These are phyloP conservation scores for Pangasius djambal DNA, from an alignment of 2,797 vertebrate genomes.

Conservation along the genomic window DNA sequence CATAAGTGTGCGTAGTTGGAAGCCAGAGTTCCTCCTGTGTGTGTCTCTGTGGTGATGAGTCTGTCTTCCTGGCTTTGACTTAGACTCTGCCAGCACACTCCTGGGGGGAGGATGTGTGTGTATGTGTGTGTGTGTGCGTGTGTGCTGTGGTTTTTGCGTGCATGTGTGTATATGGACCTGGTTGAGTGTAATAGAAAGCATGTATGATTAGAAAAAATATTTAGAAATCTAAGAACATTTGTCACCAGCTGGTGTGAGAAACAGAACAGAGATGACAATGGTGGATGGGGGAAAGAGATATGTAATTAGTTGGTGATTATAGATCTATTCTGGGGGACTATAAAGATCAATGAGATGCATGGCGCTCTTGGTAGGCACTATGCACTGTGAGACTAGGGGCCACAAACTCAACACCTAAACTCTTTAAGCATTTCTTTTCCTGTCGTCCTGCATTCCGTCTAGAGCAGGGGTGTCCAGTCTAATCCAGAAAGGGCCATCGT, in stretches of 20 bases:
- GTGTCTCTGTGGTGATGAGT: constrained; percentile 48
- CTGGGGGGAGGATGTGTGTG: constrained; percentile 37
- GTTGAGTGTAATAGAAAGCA: constrained; percentile 21
- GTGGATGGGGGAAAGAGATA: not conserved
- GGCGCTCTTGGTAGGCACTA: not conserved
- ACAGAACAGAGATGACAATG: not conserved
- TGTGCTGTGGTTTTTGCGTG: not conserved
- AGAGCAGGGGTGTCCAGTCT: not conserved
- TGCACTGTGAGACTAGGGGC: not conserved
- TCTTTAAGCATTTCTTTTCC: not conserved
- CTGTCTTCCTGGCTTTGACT: constrained; percentile 45
- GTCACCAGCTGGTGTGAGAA: constrained; percentile 9
- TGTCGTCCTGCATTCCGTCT: not conserved
- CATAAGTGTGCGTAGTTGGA: constrained; percentile 42
- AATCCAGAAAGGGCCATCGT: no score
- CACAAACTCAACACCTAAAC: not conserved
- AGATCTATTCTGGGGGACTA: constrained; percentile 18
- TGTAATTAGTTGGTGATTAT: constrained; percentile 52
- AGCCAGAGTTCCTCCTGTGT: constrained; percentile 34
- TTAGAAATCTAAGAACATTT: not conserved
- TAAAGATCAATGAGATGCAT: constrained; percentile 14
- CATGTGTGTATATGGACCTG: constrained; percentile 29
- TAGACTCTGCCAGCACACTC: constrained; percentile 46
- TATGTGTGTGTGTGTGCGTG: constrained; percentile 34
- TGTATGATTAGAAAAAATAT: not conserved